Percentiles rank a stretch among this genome's conserved stretches.
These are phyloP conservation scores for Acheta domesticus DNA, from an alignment of 2,888 invertebrate species.

Conservation along the genomic window DNA sequence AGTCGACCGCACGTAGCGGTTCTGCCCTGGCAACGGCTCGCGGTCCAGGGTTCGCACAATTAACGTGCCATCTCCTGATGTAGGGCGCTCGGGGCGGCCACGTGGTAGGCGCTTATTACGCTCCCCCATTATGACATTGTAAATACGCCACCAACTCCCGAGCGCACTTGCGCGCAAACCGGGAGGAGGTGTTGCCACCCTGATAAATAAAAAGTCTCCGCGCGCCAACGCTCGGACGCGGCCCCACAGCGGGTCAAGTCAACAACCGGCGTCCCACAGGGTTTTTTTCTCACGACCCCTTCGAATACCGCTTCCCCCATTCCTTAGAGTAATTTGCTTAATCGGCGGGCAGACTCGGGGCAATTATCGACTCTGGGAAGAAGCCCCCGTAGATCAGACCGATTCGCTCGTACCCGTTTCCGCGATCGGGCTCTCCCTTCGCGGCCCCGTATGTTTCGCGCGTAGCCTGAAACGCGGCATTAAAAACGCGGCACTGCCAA, in stretches of 20 bases:
- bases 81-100: neutral
- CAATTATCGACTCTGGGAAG: neutral
- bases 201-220: neutral
- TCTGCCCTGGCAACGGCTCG: neutral
- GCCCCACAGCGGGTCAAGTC: no score
- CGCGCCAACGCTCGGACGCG: neutral
- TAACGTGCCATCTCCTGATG: neutral
- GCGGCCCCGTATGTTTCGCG: neutral
- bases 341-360: neutral
- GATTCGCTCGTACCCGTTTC: neutral
- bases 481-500: neutral
- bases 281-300: no score
- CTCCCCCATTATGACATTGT: constrained; percentile 1
- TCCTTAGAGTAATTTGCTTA: neutral
- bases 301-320: neutral
- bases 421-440: neutral
- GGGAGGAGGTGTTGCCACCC: neutral
- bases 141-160: neutral
- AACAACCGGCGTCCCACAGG: no score
- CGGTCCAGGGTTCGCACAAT: constrained; percentile 5
- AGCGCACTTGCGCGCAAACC: neutral
- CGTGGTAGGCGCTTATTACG: neutral
- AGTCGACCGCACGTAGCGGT: neutral
- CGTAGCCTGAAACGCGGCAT: neutral
- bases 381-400: neutral